phyloP scores from a whole-genome alignment of 1,140 invertebrate species.

The Camponotus floridanus region DNA sequence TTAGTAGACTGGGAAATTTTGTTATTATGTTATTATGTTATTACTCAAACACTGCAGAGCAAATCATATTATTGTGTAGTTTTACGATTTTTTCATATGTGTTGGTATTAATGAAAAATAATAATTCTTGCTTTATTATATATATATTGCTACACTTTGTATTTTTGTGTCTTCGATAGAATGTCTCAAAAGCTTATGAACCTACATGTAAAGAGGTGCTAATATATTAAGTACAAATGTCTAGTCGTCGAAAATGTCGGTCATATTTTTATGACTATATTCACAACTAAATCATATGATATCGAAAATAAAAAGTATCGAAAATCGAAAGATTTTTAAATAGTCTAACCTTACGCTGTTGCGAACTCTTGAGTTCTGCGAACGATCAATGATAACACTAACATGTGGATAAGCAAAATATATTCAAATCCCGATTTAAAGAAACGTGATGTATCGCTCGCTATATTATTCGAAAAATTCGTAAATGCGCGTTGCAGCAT shows the following conservation, averaged over 20 bases:
- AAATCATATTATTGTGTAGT: not conserved
- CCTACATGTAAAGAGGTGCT: not conserved
- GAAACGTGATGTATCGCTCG: slow-evolving; percentile 18
- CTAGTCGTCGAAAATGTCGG: not conserved
- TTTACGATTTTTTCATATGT: not conserved
- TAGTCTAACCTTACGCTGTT: slow-evolving; percentile 5
- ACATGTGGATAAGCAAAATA: slow-evolving; percentile 39
- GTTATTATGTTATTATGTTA: not conserved
- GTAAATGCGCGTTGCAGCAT: not conserved
- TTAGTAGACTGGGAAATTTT: not conserved
- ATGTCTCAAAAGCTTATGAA: not conserved
- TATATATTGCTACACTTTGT: not conserved
- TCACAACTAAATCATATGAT: not conserved
- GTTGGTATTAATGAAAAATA: not conserved
- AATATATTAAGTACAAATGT: not conserved
- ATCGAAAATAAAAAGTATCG: not conserved
- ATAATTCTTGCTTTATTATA: not conserved
- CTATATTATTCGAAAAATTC: slow-evolving; percentile 2
- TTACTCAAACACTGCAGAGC: not conserved
- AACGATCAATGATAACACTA: not conserved
- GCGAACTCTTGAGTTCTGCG: not conserved
- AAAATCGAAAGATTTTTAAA: not conserved
- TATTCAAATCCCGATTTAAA: slow-evolving; percentile 1
- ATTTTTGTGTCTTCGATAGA: not conserved
- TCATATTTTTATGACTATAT: not conserved